Conservation (phyloP, 2,888 invertebrate genomes). For the Nymphalis urticae region DNA sequence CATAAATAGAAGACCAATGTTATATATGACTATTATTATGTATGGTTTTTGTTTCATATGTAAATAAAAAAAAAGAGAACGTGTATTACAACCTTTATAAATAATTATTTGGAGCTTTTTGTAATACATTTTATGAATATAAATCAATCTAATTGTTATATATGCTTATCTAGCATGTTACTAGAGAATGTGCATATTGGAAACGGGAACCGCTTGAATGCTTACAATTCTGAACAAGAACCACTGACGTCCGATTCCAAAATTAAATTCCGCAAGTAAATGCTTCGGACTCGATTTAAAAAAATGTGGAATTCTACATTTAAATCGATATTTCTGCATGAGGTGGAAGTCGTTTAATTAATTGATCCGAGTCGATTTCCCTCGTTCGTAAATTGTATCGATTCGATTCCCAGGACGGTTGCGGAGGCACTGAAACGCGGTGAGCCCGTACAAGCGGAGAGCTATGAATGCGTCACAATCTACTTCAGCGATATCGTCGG, state of each 20-base stretch:
- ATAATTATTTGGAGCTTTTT: too few relatives aligned
- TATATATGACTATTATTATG: too few relatives aligned
- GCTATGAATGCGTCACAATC: constrained; percentile 90
- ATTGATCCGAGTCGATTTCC: background rate
- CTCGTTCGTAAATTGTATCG: background rate
- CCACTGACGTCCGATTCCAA: background rate
- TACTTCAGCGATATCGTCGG: constrained; percentile 93
- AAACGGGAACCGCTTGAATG: background rate
- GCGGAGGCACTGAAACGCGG: constrained; percentile 90
- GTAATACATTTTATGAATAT: background rate
- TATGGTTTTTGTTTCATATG: too few relatives aligned
- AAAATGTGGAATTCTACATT: background rate
- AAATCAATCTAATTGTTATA: background rate
- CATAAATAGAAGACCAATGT: too few relatives aligned
- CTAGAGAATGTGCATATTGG: background rate
- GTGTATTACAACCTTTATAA: too few relatives aligned
- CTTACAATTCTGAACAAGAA: background rate
- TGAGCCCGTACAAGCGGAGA: constrained; percentile 89
- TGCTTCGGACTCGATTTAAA: background rate
- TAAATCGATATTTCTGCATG: background rate
- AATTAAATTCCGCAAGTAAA: constrained; percentile 1
- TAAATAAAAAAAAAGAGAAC: too few relatives aligned
- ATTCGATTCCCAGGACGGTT: constrained; percentile 83
- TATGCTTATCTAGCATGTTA: too few relatives aligned
- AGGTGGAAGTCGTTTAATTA: too few relatives aligned